Evolutionary conservation across 2,113 vertebrate species (phyloP).

Genomic region (Coracopsis vasa): DNA sequence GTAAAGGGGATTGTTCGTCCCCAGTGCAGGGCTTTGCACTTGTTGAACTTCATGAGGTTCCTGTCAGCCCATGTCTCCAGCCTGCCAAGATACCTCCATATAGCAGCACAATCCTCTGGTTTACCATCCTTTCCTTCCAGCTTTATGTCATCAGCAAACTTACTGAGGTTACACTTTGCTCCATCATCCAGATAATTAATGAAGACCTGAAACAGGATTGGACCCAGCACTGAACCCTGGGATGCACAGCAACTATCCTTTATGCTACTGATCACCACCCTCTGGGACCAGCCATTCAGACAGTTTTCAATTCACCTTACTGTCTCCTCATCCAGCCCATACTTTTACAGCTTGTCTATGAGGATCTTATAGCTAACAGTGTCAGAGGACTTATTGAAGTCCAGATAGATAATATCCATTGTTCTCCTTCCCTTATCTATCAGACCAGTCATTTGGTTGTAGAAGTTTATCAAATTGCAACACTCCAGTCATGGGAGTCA

Average conservation of each 20-base stretch:
- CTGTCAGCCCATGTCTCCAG: not conserved
- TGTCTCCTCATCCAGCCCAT: not conserved
- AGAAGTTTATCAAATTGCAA: not conserved
- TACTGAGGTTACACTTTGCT: not conserved
- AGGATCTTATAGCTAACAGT: not conserved
- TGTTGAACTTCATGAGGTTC: not conserved
- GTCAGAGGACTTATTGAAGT: not conserved
- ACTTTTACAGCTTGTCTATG: not conserved
- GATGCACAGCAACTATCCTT: not conserved
- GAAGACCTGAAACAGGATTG: not conserved
- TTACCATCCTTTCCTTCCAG: not conserved
- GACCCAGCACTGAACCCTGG: not conserved
- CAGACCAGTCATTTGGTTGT: not conserved
- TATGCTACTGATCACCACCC: not conserved
- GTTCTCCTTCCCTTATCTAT: not conserved
- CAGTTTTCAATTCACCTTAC: not conserved
- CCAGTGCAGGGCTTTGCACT: not conserved
- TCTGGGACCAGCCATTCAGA: not conserved
- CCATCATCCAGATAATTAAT: not conserved
- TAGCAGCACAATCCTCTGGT: not conserved
- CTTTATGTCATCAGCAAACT: not conserved
- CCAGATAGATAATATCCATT: not conserved
- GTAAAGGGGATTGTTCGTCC: not conserved
- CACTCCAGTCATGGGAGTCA: not conserved
- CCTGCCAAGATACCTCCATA: accelerated